Percentiles rank a stretch among this genome's conserved stretches.
These are phyloP conservation scores for Drosophila recens DNA, from an alignment of 2,888 invertebrate species.

Conservation along the genomic window DNA sequence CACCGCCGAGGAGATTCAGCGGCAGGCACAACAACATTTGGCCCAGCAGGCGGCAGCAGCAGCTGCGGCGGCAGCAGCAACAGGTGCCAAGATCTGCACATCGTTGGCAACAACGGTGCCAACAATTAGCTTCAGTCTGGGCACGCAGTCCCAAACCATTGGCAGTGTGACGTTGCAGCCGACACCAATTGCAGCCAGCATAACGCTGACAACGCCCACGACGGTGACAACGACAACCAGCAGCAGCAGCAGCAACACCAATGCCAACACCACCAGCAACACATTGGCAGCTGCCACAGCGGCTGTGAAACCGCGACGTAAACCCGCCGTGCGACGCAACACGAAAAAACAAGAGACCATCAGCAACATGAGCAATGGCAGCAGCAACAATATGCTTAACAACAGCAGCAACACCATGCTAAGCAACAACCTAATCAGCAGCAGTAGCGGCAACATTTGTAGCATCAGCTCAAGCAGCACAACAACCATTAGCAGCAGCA, in stretches of 20 bases:
- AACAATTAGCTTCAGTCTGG: slow-evolving; percentile 72
- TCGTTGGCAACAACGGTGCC: slow-evolving; percentile 39
- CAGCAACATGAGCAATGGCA: slow-evolving; percentile 28
- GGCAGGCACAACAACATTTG: slow-evolving; percentile 82
- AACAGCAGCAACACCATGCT: slow-evolving; percentile 22
- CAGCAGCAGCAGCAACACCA: slow-evolving; percentile 12
- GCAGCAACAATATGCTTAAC: slow-evolving; percentile 13
- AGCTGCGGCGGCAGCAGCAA: slow-evolving; percentile 68
- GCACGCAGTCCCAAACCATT: slow-evolving; percentile 48
- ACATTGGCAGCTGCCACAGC: slow-evolving; percentile 74
- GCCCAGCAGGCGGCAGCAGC: slow-evolving; percentile 80
- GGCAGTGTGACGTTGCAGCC: slow-evolving; percentile 65
- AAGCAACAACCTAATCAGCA: slow-evolving; percentile 57
- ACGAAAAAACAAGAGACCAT: slow-evolving; percentile 82
- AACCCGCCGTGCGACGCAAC: slow-evolving; percentile 83
- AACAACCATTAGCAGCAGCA: slow-evolving; percentile 54
- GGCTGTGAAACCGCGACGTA: slow-evolving; percentile 83
- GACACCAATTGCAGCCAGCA: slow-evolving; percentile 53
- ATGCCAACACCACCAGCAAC: slow-evolving; percentile 24
- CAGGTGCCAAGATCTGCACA: slow-evolving; percentile 32
- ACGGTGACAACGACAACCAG: slow-evolving; percentile 31
- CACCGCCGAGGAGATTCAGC: slow-evolving; percentile 84
- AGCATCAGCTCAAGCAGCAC: slow-evolving; percentile 22
- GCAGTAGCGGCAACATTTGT: slow-evolving; percentile 15
- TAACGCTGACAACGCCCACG: slow-evolving; percentile 51